Percentiles rank a stretch among this genome's conserved stretches.
phyloP scores from a whole-genome alignment of 2,797 vertebrate species.

The Sebastes diaconus region DNA sequence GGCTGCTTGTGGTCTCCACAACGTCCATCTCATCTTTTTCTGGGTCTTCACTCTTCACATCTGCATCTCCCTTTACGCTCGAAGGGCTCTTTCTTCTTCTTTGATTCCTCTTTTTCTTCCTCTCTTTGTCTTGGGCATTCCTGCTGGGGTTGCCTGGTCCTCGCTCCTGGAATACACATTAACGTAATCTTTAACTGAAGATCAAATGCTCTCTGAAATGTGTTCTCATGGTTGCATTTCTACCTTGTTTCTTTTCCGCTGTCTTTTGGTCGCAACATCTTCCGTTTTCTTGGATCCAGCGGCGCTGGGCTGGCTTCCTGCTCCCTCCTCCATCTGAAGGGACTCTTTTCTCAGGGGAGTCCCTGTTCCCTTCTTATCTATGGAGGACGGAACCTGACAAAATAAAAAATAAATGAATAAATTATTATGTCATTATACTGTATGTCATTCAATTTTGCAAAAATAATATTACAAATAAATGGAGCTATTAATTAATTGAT shows the following conservation, averaged over 20 bases:
- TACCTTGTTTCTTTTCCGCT: conserved; percentile 25
- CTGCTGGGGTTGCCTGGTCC: background rate
- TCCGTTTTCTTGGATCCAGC: background rate
- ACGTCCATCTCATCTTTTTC: background rate
- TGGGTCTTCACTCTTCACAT: background rate
- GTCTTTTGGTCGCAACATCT: conserved; percentile 23
- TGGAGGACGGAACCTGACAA: no score
- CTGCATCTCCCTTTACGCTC: background rate
- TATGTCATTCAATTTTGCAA: no score
- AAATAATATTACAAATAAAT: no score
- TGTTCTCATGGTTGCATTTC: background rate
- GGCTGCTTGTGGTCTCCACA: background rate
- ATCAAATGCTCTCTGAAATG: background rate
- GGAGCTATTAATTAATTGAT: no score
- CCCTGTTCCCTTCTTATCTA: no score
- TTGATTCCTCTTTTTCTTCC: conserved; percentile 14
- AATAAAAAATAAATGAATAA: no score
- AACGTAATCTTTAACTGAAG: no score
- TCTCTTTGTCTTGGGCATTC: conserved; percentile 18
- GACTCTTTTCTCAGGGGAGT: no score
- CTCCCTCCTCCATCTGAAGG: conserved; percentile 43
- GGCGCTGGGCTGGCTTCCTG: background rate
- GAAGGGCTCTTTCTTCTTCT: conserved; percentile 14
- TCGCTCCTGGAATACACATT: conserved; percentile 29
- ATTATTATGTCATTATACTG: no score